These are phyloP conservation scores for Galeopterus variegatus DNA, from an alignment of 2,113 vertebrate species.

Conservation along the genomic window DNA sequence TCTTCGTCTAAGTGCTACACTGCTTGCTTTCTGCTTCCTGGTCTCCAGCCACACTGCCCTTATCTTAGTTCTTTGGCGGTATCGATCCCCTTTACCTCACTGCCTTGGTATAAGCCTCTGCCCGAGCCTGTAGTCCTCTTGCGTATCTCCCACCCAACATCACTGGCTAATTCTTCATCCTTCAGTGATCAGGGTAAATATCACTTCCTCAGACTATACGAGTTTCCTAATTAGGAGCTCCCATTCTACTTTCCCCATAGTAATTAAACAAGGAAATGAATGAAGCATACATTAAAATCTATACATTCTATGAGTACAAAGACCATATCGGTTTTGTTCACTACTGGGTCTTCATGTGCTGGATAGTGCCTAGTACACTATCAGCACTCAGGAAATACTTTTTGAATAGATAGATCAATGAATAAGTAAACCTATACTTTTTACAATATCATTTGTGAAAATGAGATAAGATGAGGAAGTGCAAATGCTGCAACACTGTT, in stretches of 20 bases:
- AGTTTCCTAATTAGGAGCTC: neutral
- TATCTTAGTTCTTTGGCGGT: neutral
- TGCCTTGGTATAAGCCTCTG: neutral
- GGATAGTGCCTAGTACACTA: rapidly evolving
- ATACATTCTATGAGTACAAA: neutral
- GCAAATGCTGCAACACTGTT: neutral
- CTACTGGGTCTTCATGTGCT: rapidly evolving
- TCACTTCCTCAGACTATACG: neutral
- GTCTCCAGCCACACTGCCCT: no score
- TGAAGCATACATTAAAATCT: neutral
- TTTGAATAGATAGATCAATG: neutral
- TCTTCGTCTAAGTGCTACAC: rapidly evolving
- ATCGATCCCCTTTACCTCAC: neutral
- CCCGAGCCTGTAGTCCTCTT: neutral
- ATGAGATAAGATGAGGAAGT: neutral
- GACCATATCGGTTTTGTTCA: rapidly evolving
- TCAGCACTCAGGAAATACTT: neutral
- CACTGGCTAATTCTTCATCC: neutral
- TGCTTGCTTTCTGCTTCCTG: neutral
- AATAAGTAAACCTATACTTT: neutral
- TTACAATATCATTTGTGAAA: neutral
- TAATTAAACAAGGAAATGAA: neutral
- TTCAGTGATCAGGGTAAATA: neutral
- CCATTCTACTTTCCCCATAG: neutral
- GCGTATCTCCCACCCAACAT: neutral